phyloP scores from a whole-genome alignment of 2,797 vertebrate genomes.

The Diglossa cyanea region DNA sequence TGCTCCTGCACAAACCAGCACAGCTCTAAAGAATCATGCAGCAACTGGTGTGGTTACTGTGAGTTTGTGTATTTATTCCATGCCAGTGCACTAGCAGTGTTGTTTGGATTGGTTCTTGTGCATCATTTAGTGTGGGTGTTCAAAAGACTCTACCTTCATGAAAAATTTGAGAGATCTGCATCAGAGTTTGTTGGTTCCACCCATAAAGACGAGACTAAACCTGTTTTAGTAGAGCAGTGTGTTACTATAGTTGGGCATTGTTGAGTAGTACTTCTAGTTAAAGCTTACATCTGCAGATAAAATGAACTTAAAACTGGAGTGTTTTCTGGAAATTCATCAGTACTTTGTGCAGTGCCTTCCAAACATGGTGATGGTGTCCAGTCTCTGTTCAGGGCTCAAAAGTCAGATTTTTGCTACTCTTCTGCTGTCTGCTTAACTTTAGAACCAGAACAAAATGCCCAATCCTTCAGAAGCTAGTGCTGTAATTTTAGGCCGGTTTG shows the following conservation, averaged over 20 bases:
- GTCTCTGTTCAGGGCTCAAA: background rate
- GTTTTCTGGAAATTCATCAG: background rate
- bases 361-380: accelerated
- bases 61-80: background rate
- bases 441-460: background rate
- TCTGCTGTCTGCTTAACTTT: background rate
- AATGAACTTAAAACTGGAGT: background rate
- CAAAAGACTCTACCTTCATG: background rate
- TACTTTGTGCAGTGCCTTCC: background rate
- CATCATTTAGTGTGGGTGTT: background rate
- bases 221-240: background rate
- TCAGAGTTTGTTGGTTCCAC: conserved; percentile 12
- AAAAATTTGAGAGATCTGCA: background rate
- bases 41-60: background rate
- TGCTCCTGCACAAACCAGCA: background rate
- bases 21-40: background rate
- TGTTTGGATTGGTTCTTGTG: background rate
- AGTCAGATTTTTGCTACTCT: background rate
- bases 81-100: background rate
- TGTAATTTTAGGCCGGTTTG: background rate
- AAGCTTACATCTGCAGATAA: background rate
- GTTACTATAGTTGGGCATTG: background rate
- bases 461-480: background rate
- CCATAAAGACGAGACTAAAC: background rate
- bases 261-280: background rate